Percentiles rank a stretch among this genome's conserved stretches.
phyloP scores from a whole-genome alignment of 2,888 invertebrate species.

The Pherbina coryleti region DNA sequence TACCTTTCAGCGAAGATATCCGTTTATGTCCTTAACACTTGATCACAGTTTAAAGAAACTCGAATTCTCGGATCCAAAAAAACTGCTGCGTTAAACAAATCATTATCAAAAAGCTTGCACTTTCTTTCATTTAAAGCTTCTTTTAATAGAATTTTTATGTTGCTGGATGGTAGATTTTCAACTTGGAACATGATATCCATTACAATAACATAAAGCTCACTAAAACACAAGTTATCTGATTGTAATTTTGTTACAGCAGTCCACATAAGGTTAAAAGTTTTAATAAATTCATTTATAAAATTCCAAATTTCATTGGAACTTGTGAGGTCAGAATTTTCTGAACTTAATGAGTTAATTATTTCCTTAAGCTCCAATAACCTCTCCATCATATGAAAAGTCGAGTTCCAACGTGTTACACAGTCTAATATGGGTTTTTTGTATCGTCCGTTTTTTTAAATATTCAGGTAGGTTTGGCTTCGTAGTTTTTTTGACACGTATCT shows the following conservation, averaged over 20 bases:
- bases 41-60: slow-evolving; percentile 39
- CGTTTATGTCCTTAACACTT: slow-evolving; percentile 40
- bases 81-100: slow-evolving; percentile 42
- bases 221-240: slow-evolving; percentile 43
- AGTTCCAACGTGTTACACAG: slow-evolving; percentile 22
- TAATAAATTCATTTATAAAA: slow-evolving; percentile 40
- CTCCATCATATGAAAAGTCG: slow-evolving; percentile 38
- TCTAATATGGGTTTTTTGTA: slow-evolving; percentile 35
- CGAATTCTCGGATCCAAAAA: slow-evolving; percentile 43
- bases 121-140: slow-evolving; percentile 33
- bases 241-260: slow-evolving; percentile 42
- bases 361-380: slow-evolving; percentile 37
- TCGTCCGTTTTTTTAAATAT: slow-evolving; percentile 33
- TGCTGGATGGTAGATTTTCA: slow-evolving; percentile 30
- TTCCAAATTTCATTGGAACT: slow-evolving; percentile 39
- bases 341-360: slow-evolving; percentile 39
- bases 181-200: slow-evolving; percentile 43
- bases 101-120: slow-evolving; percentile 37
- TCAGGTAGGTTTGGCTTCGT: slow-evolving; percentile 21
- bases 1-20: slow-evolving; percentile 39
- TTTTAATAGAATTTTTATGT: slow-evolving; percentile 29
- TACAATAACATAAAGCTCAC: slow-evolving; percentile 43
- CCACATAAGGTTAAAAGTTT: slow-evolving; percentile 38
- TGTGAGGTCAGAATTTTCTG: slow-evolving; percentile 31
- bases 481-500: slow-evolving; percentile 37